phyloP scores from a whole-genome alignment of 2,888 invertebrate species.

The Perizoma flavofasciatum region DNA sequence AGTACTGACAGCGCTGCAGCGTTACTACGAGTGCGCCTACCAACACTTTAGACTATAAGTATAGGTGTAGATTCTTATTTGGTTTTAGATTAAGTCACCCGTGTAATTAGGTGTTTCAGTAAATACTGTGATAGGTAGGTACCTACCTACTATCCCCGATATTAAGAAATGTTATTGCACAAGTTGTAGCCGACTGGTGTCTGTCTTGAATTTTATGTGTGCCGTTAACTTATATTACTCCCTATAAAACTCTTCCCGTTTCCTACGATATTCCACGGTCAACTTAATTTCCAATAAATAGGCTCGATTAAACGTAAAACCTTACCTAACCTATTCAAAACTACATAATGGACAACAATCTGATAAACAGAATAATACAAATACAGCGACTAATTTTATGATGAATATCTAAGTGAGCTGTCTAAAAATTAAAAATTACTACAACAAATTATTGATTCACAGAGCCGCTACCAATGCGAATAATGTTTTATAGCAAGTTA shows the following conservation, averaged over 20 bases:
- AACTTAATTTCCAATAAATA: constrained; percentile 50
- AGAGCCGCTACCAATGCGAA: constrained; percentile 23
- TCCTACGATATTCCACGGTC: constrained; percentile 52
- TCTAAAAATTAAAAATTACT: constrained; percentile 7
- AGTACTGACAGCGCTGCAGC: too few relatives aligned
- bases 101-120: constrained; percentile 9
- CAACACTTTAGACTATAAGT: too few relatives aligned
- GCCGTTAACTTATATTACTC: constrained; percentile 71
- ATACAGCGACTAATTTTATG: too few relatives aligned
- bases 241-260: constrained; percentile 67
- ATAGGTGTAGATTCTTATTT: too few relatives aligned
- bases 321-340: constrained; percentile 7
- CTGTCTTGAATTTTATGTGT: constrained; percentile 64
- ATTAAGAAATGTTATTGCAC: constrained; percentile 41
- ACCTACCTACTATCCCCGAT: constrained; percentile 29
- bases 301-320: constrained; percentile 34
- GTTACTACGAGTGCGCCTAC: too few relatives aligned
- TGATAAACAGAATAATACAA: constrained; percentile 17
- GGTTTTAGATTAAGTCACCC: too few relatives aligned
- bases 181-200: constrained; percentile 42
- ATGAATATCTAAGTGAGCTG: constrained; percentile 13
- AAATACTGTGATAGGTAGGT: constrained; percentile 27
- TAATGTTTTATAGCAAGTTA: constrained; percentile 22
- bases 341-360: constrained; percentile 12
- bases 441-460: constrained; percentile 17